A percentile compares a stretch with the other conserved stretches of the same genome.
phyloP scores from a whole-genome alignment of 2,113 vertebrate species.

The Passerina amoena region DNA sequence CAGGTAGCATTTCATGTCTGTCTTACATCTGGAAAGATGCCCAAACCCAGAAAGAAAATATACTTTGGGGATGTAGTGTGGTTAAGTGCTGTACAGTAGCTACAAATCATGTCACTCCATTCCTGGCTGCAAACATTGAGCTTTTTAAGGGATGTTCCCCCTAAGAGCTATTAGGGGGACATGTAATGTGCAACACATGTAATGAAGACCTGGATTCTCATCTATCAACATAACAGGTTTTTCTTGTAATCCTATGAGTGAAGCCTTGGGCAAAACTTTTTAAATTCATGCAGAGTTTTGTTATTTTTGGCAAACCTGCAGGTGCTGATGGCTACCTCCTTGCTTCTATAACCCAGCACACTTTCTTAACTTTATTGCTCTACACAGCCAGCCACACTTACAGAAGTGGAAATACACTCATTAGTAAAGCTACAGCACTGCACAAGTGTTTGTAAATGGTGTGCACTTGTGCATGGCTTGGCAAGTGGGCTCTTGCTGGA shows the following conservation, averaged over 20 bases:
- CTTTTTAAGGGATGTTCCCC: not conserved
- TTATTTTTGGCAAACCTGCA: not conserved
- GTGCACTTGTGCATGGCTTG: not conserved
- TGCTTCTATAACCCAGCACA: not conserved
- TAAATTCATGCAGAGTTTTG: not conserved
- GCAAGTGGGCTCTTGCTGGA: rapidly evolving
- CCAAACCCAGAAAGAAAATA: not conserved
- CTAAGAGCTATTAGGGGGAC: not conserved
- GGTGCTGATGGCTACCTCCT: not conserved
- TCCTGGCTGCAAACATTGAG: not conserved
- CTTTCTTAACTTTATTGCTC: not conserved
- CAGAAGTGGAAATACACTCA: not conserved
- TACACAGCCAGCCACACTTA: not conserved
- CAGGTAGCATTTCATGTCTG: not conserved
- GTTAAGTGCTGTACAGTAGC: not conserved
- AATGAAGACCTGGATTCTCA: not conserved
- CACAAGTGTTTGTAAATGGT: not conserved
- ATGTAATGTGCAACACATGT: not conserved
- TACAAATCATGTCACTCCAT: not conserved
- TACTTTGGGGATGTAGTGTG: not conserved
- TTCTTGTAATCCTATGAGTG: not conserved
- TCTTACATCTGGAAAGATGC: not conserved
- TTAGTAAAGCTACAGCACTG: not conserved
- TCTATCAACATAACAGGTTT: not conserved
- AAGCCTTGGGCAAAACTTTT: not conserved